Conservation (phyloP, 2,888 invertebrate species). For the Tiliacea citrago region DNA sequence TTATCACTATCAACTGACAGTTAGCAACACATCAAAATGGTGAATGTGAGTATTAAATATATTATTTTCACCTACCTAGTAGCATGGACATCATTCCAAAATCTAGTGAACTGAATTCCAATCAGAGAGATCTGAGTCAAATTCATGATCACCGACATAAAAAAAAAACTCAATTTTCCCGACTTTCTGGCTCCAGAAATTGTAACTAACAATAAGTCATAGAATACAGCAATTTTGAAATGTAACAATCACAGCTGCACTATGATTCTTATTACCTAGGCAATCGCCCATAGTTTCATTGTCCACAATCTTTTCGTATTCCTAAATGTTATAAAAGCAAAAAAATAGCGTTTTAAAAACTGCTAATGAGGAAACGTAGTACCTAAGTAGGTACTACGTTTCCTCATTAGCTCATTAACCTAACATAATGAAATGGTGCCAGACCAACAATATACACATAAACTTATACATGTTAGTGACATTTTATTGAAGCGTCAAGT, state of each 20-base stretch:
- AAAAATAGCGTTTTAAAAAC: not conserved
- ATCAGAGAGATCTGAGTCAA: too few relatives aligned
- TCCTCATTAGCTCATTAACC: too few relatives aligned
- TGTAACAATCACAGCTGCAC: not conserved
- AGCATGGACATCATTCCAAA: not conserved
- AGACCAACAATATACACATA: not conserved
- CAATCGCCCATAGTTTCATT: not conserved
- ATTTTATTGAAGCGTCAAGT: constrained; percentile 20
- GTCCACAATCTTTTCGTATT: not conserved
- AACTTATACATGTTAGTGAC: constrained; percentile 15
- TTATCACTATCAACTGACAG: constrained; percentile 23
- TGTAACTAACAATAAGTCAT: not conserved
- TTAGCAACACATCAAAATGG: constrained; percentile 68
- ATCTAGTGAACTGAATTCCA: too few relatives aligned
- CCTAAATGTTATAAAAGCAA: not conserved
- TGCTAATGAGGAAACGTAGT: not conserved
- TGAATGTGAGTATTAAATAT: constrained; percentile 66
- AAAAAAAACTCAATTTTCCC: not conserved
- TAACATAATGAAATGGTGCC: not conserved
- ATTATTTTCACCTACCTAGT: not conserved
- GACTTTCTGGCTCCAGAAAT: not conserved
- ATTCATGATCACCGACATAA: not conserved
- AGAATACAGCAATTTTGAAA: not conserved
- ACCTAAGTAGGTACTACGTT: too few relatives aligned
- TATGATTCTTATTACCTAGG: not conserved